A percentile compares a stretch with the other conserved stretches of the same genome.
Conservation (phyloP, 2,797 vertebrate genomes). For the Danio choprae region DNA sequence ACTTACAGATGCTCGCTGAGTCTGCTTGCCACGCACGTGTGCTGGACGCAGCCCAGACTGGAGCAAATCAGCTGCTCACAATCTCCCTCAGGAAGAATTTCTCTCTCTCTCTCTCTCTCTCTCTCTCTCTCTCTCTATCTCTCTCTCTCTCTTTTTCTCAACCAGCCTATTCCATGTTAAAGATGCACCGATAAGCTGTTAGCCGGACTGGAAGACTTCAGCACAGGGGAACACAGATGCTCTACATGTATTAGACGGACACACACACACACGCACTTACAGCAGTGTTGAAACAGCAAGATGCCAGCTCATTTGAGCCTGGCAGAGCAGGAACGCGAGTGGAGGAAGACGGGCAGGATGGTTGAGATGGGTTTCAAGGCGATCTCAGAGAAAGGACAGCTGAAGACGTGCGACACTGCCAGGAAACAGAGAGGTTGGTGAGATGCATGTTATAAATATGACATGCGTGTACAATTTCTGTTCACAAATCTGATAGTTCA, state of each 20-base stretch:
- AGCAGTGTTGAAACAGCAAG: background rate
- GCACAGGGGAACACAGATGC: slow-evolving; percentile 9
- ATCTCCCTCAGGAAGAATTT: slow-evolving; percentile 14
- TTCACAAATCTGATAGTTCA: background rate
- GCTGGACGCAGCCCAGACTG: slow-evolving; percentile 26
- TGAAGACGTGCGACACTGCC: slow-evolving; percentile 39
- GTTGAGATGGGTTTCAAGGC: slow-evolving; percentile 21
- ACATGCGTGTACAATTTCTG: background rate
- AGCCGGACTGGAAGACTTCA: slow-evolving; percentile 67
- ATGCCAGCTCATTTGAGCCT: slow-evolving; percentile 59
- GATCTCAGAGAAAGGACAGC: slow-evolving; percentile 42
- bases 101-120: slow-evolving; percentile 17
- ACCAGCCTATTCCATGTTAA: slow-evolving; percentile 44
- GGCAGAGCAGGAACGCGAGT: slow-evolving; percentile 53
- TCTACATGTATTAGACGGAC: slow-evolving; percentile 7
- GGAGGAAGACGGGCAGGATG: slow-evolving; percentile 46
- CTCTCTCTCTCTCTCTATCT: slow-evolving; percentile 33
- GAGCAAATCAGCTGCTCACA: slow-evolving; percentile 46
- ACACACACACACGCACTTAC: slow-evolving; percentile 20
- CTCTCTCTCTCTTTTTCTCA: slow-evolving; percentile 44
- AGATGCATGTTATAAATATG: background rate
- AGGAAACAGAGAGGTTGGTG: slow-evolving; percentile 51
- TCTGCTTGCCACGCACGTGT: slow-evolving; percentile 23
- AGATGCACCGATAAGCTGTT: slow-evolving; percentile 67
- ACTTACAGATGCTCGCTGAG: background rate